Percentiles rank a stretch among this genome's conserved stretches.
Evolutionary conservation across 2,113 vertebrate species (phyloP).

Genomic region (Semicossyphus pulcher): DNA sequence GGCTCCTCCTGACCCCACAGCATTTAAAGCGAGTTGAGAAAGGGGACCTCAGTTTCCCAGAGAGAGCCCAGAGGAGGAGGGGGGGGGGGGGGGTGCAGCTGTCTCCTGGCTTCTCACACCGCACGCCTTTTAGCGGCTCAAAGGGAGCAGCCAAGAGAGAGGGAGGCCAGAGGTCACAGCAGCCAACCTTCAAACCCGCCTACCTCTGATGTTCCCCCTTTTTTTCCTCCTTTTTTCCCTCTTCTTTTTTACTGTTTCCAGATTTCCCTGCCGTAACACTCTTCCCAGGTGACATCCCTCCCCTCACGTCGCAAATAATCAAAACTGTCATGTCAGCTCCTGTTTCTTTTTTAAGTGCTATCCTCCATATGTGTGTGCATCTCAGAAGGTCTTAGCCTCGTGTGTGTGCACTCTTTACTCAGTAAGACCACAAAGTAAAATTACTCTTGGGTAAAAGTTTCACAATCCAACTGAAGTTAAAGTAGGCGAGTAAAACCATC

Average conservation of each 20-base stretch:
- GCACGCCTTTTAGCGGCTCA: constrained; percentile 76
- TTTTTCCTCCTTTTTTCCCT: constrained; percentile 10
- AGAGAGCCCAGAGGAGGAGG: constrained; percentile 45
- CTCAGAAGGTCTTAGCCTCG: not conserved
- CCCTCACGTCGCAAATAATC: constrained; percentile 73
- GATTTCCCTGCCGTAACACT: constrained; percentile 75
- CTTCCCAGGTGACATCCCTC: constrained; percentile 74
- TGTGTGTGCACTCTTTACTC: not conserved
- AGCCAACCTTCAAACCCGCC: constrained; percentile 66
- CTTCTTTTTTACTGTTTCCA: constrained; percentile 78
- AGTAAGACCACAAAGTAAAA: not conserved
- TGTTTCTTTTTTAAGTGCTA: constrained; percentile 40
- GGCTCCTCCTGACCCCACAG: constrained; percentile 74
- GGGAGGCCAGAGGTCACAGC: constrained; percentile 74
- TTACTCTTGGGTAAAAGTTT: not conserved
- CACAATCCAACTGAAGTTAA: not conserved
- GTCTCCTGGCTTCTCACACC: constrained; percentile 76
- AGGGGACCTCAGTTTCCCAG: constrained; percentile 71
- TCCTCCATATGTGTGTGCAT: constrained; percentile 10
- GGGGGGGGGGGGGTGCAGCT: constrained; percentile 68
- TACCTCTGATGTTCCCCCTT: constrained; percentile 72
- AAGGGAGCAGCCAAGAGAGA: constrained; percentile 70
- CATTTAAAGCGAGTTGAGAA: constrained; percentile 66
- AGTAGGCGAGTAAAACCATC: not conserved
- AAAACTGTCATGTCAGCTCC: constrained; percentile 67